Base-by-base conservation (phyloP, 2,888 invertebrate species). In the Ligdia adustata region DNA sequence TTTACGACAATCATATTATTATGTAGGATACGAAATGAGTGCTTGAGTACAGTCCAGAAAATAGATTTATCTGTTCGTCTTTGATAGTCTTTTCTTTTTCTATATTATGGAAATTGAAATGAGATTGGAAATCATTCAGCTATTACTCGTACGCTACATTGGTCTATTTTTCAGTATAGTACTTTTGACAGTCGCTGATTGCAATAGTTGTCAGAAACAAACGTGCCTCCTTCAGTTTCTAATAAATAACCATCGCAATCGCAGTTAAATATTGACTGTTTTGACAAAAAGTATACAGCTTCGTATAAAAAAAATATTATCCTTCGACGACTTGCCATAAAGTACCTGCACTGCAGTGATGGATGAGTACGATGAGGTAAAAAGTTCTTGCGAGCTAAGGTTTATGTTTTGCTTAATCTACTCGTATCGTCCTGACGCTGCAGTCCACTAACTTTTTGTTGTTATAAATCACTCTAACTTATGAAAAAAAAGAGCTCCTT, bases 361-460 rank as follows among this genome's bases (percentile, higher is more conserved):
- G 62, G 60, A 75, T 69, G 72, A 56, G 48, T 47, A 49, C 46
- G 34, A 15, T 42, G 46, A 57, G 7, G 22, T 62, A 70, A 67
- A 70, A 65, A 46, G 38, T 34, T 48, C 33, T 27, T 41, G 49
- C 47, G 45, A 61, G 57, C 48, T 59, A 47, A 52, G 46, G 45
- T 62, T 62, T 59, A 60, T 59, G 55, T 63, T 62, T 63, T 62
- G 55, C 58, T 65, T 66, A 62, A 67, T 66, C 58, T 65, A 58
- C 7, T 4, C 1, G 7, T 55, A 53, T 56, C 52, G 64, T 60
- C 56, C 59, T 58, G 53, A 38, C 28, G 22, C 54, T 62, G 56
- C 60, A 55, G 61, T 61, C 62, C 62, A 62, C 58, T 45, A 32
- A 56, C 57, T 74, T 74, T 77, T 77, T 77, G 63, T 62, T 45